Conservation (phyloP, 2,797 vertebrate genomes). For the Lateolabrax maculatus region DNA sequence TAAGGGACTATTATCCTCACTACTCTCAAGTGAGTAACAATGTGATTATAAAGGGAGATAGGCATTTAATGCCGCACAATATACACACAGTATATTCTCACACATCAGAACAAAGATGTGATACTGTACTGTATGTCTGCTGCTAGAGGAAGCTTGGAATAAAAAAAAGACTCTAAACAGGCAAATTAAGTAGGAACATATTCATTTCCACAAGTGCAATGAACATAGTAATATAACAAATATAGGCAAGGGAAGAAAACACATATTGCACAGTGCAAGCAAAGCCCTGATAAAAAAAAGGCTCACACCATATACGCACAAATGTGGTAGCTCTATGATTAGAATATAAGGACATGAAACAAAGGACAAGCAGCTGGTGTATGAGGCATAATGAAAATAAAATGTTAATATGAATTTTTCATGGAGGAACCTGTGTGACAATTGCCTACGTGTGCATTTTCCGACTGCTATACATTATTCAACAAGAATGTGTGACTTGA, state of each 20-base stretch:
- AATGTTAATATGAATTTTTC: conserved; percentile 86
- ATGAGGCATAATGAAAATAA: conserved; percentile 82
- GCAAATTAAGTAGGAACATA: conserved; percentile 30
- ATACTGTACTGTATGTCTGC: background rate
- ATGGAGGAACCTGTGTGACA: conserved; percentile 82
- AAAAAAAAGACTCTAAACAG: conserved; percentile 39
- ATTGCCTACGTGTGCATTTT: conserved; percentile 79
- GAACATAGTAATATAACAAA: conserved; percentile 36
- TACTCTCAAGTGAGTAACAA: background rate
- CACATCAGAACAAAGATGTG: conserved; percentile 15
- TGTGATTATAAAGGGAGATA: background rate
- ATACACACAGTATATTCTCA: conserved; percentile 5
- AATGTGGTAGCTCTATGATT: conserved; percentile 62
- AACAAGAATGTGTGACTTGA: conserved; percentile 63
- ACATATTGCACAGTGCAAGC: conserved; percentile 53
- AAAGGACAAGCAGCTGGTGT: conserved; percentile 72
- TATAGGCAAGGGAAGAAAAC: conserved; percentile 29
- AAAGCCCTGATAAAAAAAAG: conserved; percentile 61
- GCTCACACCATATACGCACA: conserved; percentile 47
- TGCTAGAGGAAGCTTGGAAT: background rate
- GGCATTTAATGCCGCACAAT: conserved; percentile 8
- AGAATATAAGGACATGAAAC: conserved; percentile 74
- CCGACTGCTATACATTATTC: conserved; percentile 82
- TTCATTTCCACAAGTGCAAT: conserved; percentile 34
- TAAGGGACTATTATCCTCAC: background rate